phyloP scores from a whole-genome alignment of 2,113 vertebrate genomes.

The Notechis scutatus region DNA sequence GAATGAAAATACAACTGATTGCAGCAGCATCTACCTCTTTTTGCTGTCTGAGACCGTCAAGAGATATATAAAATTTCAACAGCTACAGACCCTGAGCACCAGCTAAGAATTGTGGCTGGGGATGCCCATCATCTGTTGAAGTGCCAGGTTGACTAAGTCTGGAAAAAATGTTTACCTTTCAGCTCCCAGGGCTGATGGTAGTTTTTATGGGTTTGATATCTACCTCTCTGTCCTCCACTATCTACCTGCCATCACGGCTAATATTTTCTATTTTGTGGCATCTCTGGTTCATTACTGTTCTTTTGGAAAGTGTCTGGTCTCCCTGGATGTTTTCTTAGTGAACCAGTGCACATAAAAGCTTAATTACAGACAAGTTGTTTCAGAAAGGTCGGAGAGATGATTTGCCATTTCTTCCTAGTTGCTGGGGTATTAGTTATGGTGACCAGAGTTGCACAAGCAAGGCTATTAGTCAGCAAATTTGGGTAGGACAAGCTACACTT shows the following conservation, averaged over 20 bases:
- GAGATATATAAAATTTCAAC: background rate
- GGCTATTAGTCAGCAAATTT: conserved; percentile 51
- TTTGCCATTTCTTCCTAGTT: conserved; percentile 55
- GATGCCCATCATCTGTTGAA: background rate
- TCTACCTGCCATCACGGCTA: background rate
- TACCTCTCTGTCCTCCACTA: background rate
- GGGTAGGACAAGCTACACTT: conserved; percentile 45
- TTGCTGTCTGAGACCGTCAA: background rate
- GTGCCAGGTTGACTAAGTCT: background rate
- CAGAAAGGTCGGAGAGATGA: conserved; percentile 25
- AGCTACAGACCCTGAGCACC: background rate
- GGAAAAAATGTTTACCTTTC: background rate
- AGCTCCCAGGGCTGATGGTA: background rate
- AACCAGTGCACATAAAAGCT: conserved; percentile 13
- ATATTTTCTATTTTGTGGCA: conserved; percentile 20
- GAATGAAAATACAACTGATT: background rate
- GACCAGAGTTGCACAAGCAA: conserved; percentile 42
- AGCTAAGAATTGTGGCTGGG: background rate
- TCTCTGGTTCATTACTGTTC: background rate
- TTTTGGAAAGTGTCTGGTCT: conserved; percentile 16
- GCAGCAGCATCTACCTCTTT: background rate
- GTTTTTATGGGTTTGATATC: conserved; percentile 27
- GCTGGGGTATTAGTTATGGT: conserved; percentile 39
- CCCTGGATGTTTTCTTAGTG: conserved; percentile 7
- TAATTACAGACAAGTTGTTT: conserved; percentile 42